A percentile compares a stretch with the other conserved stretches of the same genome.
phyloP scores from a whole-genome alignment of 2,888 invertebrate genomes.

The Microctonus hyperodae region DNA sequence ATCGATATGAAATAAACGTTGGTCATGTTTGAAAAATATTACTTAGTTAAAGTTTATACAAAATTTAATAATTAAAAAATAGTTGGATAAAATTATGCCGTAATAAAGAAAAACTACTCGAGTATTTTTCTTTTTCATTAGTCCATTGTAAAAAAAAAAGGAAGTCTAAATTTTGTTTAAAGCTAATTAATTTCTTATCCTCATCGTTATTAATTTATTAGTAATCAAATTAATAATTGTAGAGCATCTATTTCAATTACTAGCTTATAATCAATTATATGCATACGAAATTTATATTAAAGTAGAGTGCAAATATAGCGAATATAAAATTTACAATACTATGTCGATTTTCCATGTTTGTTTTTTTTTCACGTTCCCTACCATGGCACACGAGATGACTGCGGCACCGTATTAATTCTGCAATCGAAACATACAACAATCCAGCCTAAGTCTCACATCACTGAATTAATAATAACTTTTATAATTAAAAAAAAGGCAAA shows the following conservation, averaged over 20 bases:
- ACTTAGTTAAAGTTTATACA: not conserved
- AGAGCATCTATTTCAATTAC: not conserved
- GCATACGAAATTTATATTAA: not conserved
- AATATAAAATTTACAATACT: not conserved
- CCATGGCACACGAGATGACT: conserved; percentile 53
- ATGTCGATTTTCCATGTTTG: conserved; percentile 1
- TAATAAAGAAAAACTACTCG: not conserved
- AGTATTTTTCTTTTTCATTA: no score
- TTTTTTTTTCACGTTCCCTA: conserved; percentile 36
- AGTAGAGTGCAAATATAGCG: not conserved
- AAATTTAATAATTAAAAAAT: not conserved
- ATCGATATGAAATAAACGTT: not conserved
- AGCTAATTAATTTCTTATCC: not conserved
- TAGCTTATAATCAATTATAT: conserved; percentile 16
- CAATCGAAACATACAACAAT: conserved; percentile 34
- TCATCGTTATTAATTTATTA: not conserved
- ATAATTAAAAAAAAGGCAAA: no score
- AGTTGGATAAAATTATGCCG: not conserved
- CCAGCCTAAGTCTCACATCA: not conserved
- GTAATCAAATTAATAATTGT: not conserved
- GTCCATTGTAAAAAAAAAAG: not conserved
- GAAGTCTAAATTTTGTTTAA: not conserved
- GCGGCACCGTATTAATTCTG: conserved; percentile 45
- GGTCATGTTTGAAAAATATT: not conserved
- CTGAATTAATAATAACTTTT: no score